Base-by-base conservation (phyloP, 2,797 vertebrate species). In the Falco cherrug region DNA sequence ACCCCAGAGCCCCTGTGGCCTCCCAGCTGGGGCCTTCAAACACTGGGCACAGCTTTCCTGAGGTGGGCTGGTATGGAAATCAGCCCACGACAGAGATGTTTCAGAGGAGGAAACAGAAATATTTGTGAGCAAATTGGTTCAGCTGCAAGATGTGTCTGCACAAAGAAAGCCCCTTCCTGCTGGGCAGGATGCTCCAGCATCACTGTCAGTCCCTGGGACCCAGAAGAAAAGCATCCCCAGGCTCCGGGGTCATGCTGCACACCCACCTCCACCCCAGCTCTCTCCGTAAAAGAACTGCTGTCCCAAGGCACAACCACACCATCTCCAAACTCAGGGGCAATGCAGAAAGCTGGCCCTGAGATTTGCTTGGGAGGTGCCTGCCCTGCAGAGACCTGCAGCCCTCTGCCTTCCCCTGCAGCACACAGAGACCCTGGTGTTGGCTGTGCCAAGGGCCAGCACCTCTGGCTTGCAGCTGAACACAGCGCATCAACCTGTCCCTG, bases 381-480 rank as follows among this genome's bases (percentile, higher is more conserved):
- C 15, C 35, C 37, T 1, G 0, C 51, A 41, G 28, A 79, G 19
- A 35, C 35, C 33, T 12, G 7, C 18, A 29, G 35, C 19, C 9
- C 51, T 29, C 56, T 22, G 29, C 80, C 28, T 19, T 43, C 33
- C 25, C 21, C 41, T 3, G 13, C 14, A 10, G 41, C 56, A 26
- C 3, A 1, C 1, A 0, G 69, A 70, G 41, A 28, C 6, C 11
- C 22, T 2, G 0, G 51, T 28, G 47, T 17, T 25, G 1, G 2
- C 26, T 1, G 12, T 33, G 37, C 60, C 4, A 0, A 61, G 29
- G 39, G 60, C 45, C 3, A 5, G 56, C 61, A 57, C 3, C 5
- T 26, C 43, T 3, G 1, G 71, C 51, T 57, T 6, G 16, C 65
- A 41, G 35, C 47, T 3, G 2, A 16, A 6, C 31, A 9, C 0